A percentile compares a stretch with the other conserved stretches of the same genome.
These are phyloP conservation scores for Brachionus asplanchnoidis DNA, from an alignment of 1,140 invertebrate genomes.

Conservation along the genomic window DNA sequence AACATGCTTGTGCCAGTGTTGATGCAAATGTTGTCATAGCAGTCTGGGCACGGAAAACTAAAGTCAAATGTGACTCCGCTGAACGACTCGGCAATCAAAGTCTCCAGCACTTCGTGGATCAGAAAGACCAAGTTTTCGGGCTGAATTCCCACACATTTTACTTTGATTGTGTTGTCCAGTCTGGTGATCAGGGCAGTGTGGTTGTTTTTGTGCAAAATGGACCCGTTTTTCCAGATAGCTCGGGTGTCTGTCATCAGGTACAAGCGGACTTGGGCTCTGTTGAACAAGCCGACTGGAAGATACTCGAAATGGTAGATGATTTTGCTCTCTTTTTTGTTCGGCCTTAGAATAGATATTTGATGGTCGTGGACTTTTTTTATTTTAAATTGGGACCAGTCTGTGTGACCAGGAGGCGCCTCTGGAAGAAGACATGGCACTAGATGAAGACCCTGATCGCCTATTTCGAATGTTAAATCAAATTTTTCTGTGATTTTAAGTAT, in stretches of 20 bases:
- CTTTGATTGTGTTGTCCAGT: slow-evolving; percentile 47
- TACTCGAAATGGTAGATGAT: slow-evolving; percentile 45
- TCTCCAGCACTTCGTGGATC: slow-evolving; percentile 53
- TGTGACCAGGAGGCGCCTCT: slow-evolving; percentile 47
- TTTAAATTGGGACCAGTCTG: not conserved
- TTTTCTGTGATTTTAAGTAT: slow-evolving; percentile 54
- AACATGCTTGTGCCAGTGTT: slow-evolving; percentile 49
- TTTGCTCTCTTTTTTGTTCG: slow-evolving; percentile 35
- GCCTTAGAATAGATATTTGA: not conserved
- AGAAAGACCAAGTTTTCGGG: slow-evolving; percentile 54
- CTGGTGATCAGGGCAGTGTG: slow-evolving; percentile 50
- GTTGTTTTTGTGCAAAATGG: slow-evolving; percentile 52
- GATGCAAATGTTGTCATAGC: slow-evolving; percentile 44
- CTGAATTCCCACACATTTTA: slow-evolving; percentile 51
- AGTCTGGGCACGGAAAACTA: slow-evolving; percentile 53
- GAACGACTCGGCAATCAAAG: slow-evolving; percentile 53
- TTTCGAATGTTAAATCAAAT: slow-evolving; percentile 54
- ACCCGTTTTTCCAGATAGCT: slow-evolving; percentile 54
- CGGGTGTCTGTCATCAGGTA: slow-evolving; percentile 52
- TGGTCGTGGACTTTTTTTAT: not conserved
- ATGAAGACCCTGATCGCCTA: slow-evolving; percentile 49
- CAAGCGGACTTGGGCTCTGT: slow-evolving; percentile 54
- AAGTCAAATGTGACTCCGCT: slow-evolving; percentile 53
- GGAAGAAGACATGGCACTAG: slow-evolving; percentile 54
- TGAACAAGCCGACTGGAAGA: slow-evolving; percentile 54